A percentile compares a stretch with the other conserved stretches of the same genome.
phyloP scores from a whole-genome alignment of 2,888 invertebrate species.

The Eledone cirrhosa region DNA sequence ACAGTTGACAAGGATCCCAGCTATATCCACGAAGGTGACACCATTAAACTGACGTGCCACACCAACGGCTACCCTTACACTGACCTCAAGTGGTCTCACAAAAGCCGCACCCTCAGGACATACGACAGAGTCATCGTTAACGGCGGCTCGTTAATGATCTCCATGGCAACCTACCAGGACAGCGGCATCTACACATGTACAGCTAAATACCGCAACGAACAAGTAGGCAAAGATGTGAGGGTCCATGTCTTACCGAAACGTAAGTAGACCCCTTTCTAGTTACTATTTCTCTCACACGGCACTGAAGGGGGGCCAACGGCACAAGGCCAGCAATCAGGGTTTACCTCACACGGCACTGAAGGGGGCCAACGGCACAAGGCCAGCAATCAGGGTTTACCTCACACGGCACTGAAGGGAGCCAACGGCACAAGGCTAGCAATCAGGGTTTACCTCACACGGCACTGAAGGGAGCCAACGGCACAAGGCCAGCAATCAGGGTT shows the following conservation, averaged over 20 bases:
- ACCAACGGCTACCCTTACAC: conserved; percentile 56
- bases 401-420: no score
- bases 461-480: no score
- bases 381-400: no score
- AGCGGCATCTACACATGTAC: conserved; percentile 60
- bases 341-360: no score
- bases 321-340: no score
- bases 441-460: no score
- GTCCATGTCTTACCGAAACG: conserved; percentile 54
- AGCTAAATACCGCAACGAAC: conserved; percentile 48
- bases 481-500: no score
- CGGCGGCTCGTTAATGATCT: conserved; percentile 48
- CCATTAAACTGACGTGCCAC: conserved; percentile 51
- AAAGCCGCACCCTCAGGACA: conserved; percentile 44
- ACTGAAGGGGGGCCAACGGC: no score
- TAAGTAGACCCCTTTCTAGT: no score
- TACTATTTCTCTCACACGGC: no score
- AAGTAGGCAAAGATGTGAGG: conserved; percentile 47
- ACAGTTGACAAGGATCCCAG: conserved; percentile 50
- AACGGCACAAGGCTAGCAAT: no score
- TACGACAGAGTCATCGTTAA: conserved; percentile 42
- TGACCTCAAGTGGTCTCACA: conserved; percentile 51
- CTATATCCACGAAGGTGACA: conserved; percentile 51
- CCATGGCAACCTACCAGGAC: conserved; percentile 51
- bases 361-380: no score